Evolutionary conservation across 2,113 vertebrate genomes (phyloP), one percentile per base, ranked within the genome.

Genomic region (Ptyas mucosa): DNA sequence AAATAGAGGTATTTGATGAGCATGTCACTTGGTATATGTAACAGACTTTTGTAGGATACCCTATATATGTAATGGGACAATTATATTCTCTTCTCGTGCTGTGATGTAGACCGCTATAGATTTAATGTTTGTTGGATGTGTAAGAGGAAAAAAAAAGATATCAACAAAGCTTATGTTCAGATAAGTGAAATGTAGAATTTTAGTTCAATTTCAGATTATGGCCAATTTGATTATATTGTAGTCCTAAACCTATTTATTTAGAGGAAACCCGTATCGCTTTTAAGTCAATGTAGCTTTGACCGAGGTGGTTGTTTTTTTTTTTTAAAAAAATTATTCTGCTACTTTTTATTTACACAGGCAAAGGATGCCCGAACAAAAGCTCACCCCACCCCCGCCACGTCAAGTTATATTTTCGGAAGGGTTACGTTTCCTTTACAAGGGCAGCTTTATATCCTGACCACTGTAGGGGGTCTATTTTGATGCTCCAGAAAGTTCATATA

Each of bases 331-430:
- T 43, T 75, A 34, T 49, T 64, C 55, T 34, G 54, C 52, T 81
- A 86, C 29, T 49, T 87, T 93, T 90, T 93, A 90, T 93, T 90
- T 93, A 90, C 75, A 61, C 69, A 92, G 88, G 69, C 64, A 92
- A 85, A 92, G 92, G 92, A 85, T 92, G 88, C 92, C 69, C 7
- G 21, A 49, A 85, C 88, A 89, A 92, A 92, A 92, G 69, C 49
- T 49, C 55, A n/a, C 92, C 57, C 69, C 69, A 21, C 53, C 88
- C 92, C 88, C 20, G 3, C 29, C 7, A 85, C 8, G 14, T 89
- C 92, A 89, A 54, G 85, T 90, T 90, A 86, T 93, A 93, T 93
- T 93, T 93, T 93, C 85, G 89, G 89, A 93, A 90, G 88, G 92
- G 89, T 90, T 93, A 93, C 51, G 43, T 93, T 93, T 93, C 92